Evolutionary conservation across 2,888 invertebrate species (phyloP).

Genomic region (Trichopoda pennipes): DNA sequence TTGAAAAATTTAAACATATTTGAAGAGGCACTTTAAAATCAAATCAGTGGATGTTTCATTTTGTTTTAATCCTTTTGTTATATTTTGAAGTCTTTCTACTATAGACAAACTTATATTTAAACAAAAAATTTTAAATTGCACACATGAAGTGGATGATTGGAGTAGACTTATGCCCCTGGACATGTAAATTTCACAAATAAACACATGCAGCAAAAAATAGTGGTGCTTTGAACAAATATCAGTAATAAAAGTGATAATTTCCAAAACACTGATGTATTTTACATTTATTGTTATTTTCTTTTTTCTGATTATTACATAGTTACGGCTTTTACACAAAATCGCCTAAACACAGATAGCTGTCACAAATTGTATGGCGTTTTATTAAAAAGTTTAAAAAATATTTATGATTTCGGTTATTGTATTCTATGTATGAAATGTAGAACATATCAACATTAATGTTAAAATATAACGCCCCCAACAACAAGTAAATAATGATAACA

Average conservation of each 20-base stretch:
- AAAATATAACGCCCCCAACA: too few relatives aligned
- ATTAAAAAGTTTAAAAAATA: conserved; percentile 14
- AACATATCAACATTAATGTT: too few relatives aligned
- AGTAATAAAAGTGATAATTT: conserved; percentile 16
- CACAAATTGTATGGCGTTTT: conserved; percentile 34
- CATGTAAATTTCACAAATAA: conserved; percentile 7
- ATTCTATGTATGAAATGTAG: not conserved
- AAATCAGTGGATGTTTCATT: conserved; percentile 45
- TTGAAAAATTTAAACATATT: conserved; percentile 16
- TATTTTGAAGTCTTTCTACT: not conserved
- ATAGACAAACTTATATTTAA: conserved; percentile 36
- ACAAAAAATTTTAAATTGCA: conserved; percentile 54
- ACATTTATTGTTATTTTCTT: conserved; percentile 14
- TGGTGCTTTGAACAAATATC: conserved; percentile 11
- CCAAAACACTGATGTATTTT: conserved; percentile 7
- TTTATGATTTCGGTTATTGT: not conserved
- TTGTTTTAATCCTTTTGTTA: conserved; percentile 52
- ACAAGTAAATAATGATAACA: too few relatives aligned
- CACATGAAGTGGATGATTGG: conserved; percentile 56
- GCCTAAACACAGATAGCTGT: conserved; percentile 60
- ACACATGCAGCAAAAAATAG: not conserved
- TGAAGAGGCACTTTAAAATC: conserved; percentile 55
- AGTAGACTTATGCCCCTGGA: conserved; percentile 43
- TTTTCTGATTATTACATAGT: conserved; percentile 9
- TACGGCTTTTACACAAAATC: conserved; percentile 51